Evolutionary conservation across 2,113 vertebrate genomes (phyloP).

Genomic region (Trinectes maculatus): DNA sequence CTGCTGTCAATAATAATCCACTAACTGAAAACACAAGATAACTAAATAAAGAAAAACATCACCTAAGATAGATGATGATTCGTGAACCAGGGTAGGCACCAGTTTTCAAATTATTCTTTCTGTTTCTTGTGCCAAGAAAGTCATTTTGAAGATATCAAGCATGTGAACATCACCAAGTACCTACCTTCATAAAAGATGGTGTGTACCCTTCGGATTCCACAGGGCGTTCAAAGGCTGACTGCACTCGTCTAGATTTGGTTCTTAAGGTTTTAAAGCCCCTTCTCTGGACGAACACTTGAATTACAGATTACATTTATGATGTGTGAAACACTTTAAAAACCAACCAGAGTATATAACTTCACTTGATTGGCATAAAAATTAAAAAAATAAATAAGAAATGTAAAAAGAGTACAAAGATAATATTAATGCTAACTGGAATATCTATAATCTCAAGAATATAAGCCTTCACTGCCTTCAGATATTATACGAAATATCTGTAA

Average conservation of each 20-base stretch:
- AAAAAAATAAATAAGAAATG: not conserved
- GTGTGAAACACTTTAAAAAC: not conserved
- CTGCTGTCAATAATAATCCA: too few relatives aligned
- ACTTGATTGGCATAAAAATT: not conserved
- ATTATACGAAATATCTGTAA: too few relatives aligned
- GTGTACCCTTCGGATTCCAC: slow-evolving; percentile 83
- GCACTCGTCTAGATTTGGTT: slow-evolving; percentile 87
- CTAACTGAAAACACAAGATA: too few relatives aligned
- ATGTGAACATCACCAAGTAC: not conserved
- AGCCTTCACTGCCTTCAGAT: too few relatives aligned
- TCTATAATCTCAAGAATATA: too few relatives aligned
- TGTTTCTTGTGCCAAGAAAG: not conserved
- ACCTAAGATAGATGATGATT: too few relatives aligned
- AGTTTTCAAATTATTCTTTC: too few relatives aligned
- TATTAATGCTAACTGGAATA: not conserved
- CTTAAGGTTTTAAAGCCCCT: slow-evolving; percentile 94
- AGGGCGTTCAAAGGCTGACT: slow-evolving; percentile 85
- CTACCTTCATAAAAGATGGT: slow-evolving; percentile 93
- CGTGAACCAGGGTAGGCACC: too few relatives aligned
- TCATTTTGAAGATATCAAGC: not conserved
- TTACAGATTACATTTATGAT: not conserved
- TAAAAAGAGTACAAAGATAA: not conserved
- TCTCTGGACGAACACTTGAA: slow-evolving; percentile 86
- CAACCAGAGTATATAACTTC: not conserved
- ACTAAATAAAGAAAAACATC: too few relatives aligned